Conservation (phyloP, 2,113 vertebrate species). For the Eubucco bourcierii region DNA sequence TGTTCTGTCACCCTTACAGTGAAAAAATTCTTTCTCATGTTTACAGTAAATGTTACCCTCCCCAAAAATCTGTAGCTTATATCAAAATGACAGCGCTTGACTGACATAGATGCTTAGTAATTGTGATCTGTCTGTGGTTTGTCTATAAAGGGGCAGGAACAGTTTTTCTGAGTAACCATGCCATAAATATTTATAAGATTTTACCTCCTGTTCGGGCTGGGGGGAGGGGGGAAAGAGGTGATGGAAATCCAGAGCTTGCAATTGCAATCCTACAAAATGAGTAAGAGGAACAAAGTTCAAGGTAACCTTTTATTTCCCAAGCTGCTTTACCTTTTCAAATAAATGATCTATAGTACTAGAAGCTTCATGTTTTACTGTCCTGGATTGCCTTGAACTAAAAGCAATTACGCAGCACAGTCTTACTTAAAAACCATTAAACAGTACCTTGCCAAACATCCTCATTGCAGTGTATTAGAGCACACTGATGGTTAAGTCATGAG, state of each 20-base stretch:
- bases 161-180: background rate
- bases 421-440: constrained; percentile 14
- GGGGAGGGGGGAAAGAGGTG: background rate
- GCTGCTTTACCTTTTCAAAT: background rate
- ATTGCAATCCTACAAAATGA: constrained; percentile 34
- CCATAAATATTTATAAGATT: constrained; percentile 31
- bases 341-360: background rate
- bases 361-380: constrained; percentile 29
- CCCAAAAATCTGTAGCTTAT: background rate
- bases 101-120: background rate
- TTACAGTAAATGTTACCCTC: too few relatives aligned
- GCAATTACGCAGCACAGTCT: background rate
- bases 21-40: too few relatives aligned
- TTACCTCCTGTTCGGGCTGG: background rate
- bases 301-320: constrained; percentile 37
- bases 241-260: background rate
- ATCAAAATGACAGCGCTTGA: background rate
- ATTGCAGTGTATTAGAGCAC: constrained; percentile 71
- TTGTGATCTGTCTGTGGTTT: background rate
- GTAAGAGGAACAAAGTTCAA: constrained; percentile 59
- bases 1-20: too few relatives aligned
- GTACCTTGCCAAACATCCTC: constrained; percentile 45
- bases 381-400: constrained; percentile 18
- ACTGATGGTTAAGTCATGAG: constrained; percentile 85
- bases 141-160: background rate